Evolutionary conservation across 2,113 vertebrate genomes (phyloP).

Genomic region (Percina caprodes): DNA sequence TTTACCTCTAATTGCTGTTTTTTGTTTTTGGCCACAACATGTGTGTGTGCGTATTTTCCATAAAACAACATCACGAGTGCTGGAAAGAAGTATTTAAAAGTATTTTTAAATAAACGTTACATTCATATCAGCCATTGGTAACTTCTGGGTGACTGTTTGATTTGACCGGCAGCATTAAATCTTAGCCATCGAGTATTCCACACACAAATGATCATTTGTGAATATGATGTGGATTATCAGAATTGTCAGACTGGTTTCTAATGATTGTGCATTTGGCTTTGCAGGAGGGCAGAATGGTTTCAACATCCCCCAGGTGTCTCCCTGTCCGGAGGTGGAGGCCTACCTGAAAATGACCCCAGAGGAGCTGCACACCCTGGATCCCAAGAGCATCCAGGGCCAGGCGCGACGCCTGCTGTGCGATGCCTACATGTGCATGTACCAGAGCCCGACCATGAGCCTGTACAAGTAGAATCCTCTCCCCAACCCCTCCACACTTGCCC

Average conservation of each 20-base stretch:
- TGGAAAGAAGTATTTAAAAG: neutral
- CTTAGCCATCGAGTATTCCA: neutral
- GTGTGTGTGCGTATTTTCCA: neutral
- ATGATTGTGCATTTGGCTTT: conserved; percentile 23
- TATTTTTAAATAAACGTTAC: neutral
- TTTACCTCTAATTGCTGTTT: neutral
- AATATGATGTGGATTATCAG: neutral
- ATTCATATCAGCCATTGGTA: neutral
- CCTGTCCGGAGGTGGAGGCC: conserved; percentile 94
- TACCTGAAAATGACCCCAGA: conserved; percentile 98
- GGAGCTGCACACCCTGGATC: conserved; percentile 94
- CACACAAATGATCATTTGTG: neutral
- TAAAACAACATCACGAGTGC: neutral
- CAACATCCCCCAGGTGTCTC: conserved; percentile 98
- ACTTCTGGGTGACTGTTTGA: neutral
- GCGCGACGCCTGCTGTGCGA: conserved; percentile 96
- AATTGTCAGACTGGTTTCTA: neutral
- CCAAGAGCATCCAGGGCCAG: conserved; percentile 95
- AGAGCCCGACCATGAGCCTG: conserved; percentile 97
- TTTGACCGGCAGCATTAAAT: neutral
- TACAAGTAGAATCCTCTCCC: conserved; percentile 88
- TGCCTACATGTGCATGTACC: conserved; percentile 99
- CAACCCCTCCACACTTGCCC: conserved; percentile 11
- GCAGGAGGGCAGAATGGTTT: conserved; percentile 98
- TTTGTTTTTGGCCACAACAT: neutral